Conservation (phyloP, 2,113 vertebrate species). For the Vanacampus margaritifer region DNA sequence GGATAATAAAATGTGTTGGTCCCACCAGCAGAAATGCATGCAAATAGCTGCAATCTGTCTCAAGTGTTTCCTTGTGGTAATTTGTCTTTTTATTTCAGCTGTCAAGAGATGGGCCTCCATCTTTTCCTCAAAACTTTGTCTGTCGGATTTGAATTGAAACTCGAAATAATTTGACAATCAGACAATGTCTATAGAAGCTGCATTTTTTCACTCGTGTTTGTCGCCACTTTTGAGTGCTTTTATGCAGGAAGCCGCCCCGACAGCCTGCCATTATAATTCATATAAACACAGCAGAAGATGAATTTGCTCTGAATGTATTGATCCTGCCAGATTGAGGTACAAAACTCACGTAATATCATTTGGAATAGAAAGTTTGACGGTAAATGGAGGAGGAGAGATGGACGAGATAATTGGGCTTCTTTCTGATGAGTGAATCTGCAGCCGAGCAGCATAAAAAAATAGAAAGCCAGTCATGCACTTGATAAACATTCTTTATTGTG, state of each 20-base stretch:
- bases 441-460: neutral
- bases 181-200: constrained; percentile 55
- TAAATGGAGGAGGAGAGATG: neutral
- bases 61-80: constrained; percentile 47
- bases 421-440: neutral
- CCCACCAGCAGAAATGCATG: constrained; percentile 44
- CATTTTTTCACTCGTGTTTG: constrained; percentile 61
- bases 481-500: neutral
- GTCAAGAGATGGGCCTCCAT: constrained; percentile 39
- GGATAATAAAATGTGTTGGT: constrained; percentile 26
- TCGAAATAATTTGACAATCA: constrained; percentile 56
- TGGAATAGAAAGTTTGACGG: constrained; percentile 22
- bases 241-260: constrained; percentile 46
- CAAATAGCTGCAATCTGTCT: constrained; percentile 55
- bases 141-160: constrained; percentile 44
- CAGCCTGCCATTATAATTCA: constrained; percentile 54
- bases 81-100: constrained; percentile 52
- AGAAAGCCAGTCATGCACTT: neutral
- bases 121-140: constrained; percentile 54
- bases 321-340: constrained; percentile 41
- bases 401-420: neutral
- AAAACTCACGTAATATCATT: constrained; percentile 23
- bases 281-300: constrained; percentile 45
- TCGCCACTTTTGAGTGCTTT: constrained; percentile 59
- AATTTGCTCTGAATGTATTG: constrained; percentile 58